These are phyloP conservation scores for Callosobruchus maculatus DNA, from an alignment of 2,888 invertebrate genomes.

Conservation along the genomic window DNA sequence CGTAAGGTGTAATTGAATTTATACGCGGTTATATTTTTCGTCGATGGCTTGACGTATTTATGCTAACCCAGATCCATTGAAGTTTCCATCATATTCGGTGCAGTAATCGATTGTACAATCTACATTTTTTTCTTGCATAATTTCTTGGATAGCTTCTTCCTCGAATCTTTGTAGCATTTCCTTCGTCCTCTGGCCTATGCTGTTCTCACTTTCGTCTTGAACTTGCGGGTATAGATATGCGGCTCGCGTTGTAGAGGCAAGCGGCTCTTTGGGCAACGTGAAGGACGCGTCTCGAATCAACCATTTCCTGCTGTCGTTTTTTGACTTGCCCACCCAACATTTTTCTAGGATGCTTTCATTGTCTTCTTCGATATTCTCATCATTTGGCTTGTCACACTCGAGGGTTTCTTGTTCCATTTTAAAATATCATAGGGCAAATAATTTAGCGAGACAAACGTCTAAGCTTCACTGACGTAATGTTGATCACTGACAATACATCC, in stretches of 20 bases:
- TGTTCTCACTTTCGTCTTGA: not conserved
- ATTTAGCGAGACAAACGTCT: not conserved
- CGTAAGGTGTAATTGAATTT: too few species aligned
- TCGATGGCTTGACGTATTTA: too few species aligned
- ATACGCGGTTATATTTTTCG: too few species aligned
- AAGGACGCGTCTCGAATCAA: slow-evolving; percentile 3
- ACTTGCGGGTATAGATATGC: not conserved
- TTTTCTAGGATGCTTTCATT: not conserved
- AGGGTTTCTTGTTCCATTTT: not conserved
- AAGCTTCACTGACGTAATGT: not conserved
- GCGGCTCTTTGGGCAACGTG: not conserved
- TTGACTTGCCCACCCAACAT: not conserved
- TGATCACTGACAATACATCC: too few species aligned
- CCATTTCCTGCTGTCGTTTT: slow-evolving; percentile 6
- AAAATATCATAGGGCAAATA: not conserved
- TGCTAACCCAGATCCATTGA: not conserved
- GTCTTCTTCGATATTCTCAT: not conserved
- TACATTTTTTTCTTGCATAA: not conserved
- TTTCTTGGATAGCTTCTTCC: slow-evolving; percentile 1
- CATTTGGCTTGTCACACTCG: not conserved
- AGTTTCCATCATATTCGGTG: slow-evolving; percentile 2
- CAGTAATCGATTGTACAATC: not conserved
- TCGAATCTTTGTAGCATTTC: not conserved
- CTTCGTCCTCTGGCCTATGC: not conserved
- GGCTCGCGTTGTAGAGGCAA: not conserved